Percentiles rank a stretch among this genome's conserved stretches.
phyloP scores from a whole-genome alignment of 2,888 invertebrate species.

The Papilio gigon region DNA sequence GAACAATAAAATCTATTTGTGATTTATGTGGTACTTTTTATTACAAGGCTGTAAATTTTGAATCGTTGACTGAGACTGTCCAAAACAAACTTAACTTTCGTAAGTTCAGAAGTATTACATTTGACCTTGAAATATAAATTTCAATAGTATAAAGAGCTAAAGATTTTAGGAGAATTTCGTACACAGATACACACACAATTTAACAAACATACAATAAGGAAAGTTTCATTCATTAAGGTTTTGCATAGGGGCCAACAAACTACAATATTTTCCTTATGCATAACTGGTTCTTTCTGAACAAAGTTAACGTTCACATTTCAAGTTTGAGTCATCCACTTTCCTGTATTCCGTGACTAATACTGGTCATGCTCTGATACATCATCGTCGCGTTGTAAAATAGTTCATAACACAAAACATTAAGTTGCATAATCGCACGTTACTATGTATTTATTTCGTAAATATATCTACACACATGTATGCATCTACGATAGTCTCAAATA shows the following conservation, averaged over 20 bases:
- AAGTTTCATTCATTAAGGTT: conserved; percentile 3
- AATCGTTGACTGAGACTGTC: no score
- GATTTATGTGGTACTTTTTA: not conserved
- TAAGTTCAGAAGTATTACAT: no score
- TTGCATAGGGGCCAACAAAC: not conserved
- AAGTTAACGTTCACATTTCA: conserved; percentile 20
- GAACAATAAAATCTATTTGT: no score
- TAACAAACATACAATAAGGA: conserved; percentile 6
- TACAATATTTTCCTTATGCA: conserved; percentile 2
- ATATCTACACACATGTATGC: conserved; percentile 24
- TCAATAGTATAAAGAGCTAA: no score
- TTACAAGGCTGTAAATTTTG: not conserved
- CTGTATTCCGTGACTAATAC: conserved; percentile 35
- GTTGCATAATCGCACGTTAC: conserved; percentile 21
- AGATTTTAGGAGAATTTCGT: no score
- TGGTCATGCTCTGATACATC: conserved; percentile 38
- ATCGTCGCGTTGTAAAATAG: conserved; percentile 11
- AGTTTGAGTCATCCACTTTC: conserved; percentile 30
- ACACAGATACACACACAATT: not conserved
- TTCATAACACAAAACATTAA: conserved; percentile 3
- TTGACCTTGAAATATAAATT: no score
- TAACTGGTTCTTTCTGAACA: conserved; percentile 3
- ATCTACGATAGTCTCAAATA: conserved; percentile 15
- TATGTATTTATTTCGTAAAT: conserved; percentile 22
- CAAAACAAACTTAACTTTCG: no score